Evolutionary conservation across 2,888 invertebrate species (phyloP), one percentile per base, ranked within the genome.

Genomic region (Aelia acuminata): DNA sequence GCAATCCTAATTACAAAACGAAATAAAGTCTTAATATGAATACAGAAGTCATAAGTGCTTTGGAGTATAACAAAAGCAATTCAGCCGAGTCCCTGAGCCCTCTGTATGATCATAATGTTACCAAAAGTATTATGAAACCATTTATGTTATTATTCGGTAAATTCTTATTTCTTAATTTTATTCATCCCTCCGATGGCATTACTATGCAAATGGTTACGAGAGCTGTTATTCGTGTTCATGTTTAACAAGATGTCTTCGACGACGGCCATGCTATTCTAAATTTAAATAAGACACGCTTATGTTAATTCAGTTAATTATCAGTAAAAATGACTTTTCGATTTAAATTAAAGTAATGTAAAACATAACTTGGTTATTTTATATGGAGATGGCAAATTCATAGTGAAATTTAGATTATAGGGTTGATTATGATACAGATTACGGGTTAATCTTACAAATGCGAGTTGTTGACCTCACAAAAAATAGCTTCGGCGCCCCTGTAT

Each of bases 1-100:
- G n/a, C 1, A 53, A 4, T 13, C 11, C 1, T n/a, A n/a, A 8
- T 7, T n/a, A n/a, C n/a, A 1, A 1, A 10, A n/a, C 10, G 1
- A 53, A 26, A 57, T n/a, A n/a, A n/a, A n/a, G n/a, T n/a, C n/a
- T n/a, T n/a, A n/a, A n/a, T n/a, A n/a, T 57, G 26, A 57, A 57
- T 11, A 57, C 1, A 11, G 13, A 3, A 57, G 26, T 15, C 26
- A 26, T 57, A 57, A 57, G n/a, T n/a, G n/a, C n/a, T n/a, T n/a
- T n/a, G n/a, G n/a, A n/a, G 1, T 10, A n/a, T 20, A 50, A 20
- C n/a, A 50, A 50, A 50, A 53, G n/a, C 53, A n/a, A 1, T 53
- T 53, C n/a, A 5, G 7, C 7, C 20, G 20, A 4, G 11, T 50
- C 4, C 49, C 20, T 50, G 20, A 50, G 18, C 49, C 49, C 8